phyloP scores from a whole-genome alignment of 2,888 invertebrate species.

The Drosophila infuscata region DNA sequence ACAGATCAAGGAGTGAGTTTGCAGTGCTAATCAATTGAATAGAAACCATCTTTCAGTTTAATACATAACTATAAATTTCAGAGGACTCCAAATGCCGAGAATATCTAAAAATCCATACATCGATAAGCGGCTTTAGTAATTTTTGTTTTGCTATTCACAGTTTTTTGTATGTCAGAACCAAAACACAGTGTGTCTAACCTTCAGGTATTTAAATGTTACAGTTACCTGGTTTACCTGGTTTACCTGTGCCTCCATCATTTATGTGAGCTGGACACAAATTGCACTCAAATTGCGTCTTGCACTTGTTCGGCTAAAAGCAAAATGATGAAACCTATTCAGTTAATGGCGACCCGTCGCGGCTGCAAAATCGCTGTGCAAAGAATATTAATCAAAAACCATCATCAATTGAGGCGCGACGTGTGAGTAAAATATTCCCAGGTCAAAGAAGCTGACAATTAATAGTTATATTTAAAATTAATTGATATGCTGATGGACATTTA shows the following conservation, averaged over 20 bases:
- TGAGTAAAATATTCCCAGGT: slow-evolving; percentile 46
- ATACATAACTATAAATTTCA: neutral
- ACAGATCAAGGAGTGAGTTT: neutral
- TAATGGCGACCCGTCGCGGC: slow-evolving; percentile 67
- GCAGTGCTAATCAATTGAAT: neutral
- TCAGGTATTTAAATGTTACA: slow-evolving; percentile 64
- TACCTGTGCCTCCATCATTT: slow-evolving; percentile 51
- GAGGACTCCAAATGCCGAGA: neutral
- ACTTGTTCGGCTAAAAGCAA: slow-evolving; percentile 45
- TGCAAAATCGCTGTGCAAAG: slow-evolving; percentile 50
- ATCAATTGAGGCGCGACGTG: slow-evolving; percentile 21
- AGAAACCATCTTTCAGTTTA: neutral
- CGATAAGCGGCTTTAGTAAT: slow-evolving; percentile 82
- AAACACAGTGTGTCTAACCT: slow-evolving; percentile 57
- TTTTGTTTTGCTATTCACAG: slow-evolving; percentile 39
- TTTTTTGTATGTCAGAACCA: slow-evolving; percentile 33
- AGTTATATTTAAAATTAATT: slow-evolving; percentile 59
- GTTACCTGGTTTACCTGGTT: slow-evolving; percentile 66
- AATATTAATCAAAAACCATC: slow-evolving; percentile 5
- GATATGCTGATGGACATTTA: slow-evolving; percentile 74
- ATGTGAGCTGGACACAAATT: slow-evolving; percentile 66
- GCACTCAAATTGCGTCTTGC: slow-evolving; percentile 43
- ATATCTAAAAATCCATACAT: slow-evolving; percentile 8
- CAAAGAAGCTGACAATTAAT: slow-evolving; percentile 67
- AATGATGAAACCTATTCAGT: slow-evolving; percentile 56